Evolutionary conservation across 1,140 invertebrate species (phyloP).

Genomic region (Littorina saxatilis): DNA sequence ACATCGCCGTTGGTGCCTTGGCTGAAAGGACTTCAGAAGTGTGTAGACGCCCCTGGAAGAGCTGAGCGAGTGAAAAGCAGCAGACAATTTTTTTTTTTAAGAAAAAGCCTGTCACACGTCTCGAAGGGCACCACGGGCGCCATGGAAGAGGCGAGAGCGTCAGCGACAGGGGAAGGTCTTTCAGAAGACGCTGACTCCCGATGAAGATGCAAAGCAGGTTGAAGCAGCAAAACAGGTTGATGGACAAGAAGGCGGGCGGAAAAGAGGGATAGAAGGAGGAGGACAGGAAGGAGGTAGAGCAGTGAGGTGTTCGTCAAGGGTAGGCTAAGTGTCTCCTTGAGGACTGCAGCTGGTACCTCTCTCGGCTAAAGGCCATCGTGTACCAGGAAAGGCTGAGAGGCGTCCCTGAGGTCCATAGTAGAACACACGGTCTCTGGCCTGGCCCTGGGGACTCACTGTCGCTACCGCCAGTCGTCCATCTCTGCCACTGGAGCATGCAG

Average conservation of each 20-base stretch:
- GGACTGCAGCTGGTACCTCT: neutral
- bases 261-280: neutral
- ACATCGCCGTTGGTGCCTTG: neutral
- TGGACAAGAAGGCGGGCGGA: neutral
- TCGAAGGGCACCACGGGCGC: too few relatives aligned
- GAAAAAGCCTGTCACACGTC: too few relatives aligned
- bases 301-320: neutral
- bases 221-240: neutral
- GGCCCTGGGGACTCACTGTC: too few relatives aligned
- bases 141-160: neutral
- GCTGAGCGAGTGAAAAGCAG: too few relatives aligned
- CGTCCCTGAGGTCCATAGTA: too few relatives aligned
- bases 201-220: neutral
- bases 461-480: too few relatives aligned
- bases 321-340: conserved; percentile 15
- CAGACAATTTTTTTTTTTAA: too few relatives aligned
- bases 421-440: too few relatives aligned
- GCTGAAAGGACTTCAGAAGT: neutral
- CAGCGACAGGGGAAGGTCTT: neutral
- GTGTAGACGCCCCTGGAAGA: too few relatives aligned
- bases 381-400: too few relatives aligned
- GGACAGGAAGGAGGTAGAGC: neutral
- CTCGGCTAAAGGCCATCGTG: neutral
- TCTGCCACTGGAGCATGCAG: too few relatives aligned
- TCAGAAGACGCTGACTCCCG: neutral